Evolutionary conservation across 1,140 invertebrate species (phyloP), one percentile per base, ranked within the genome.

Genomic region (Drosophila sechellia): DNA sequence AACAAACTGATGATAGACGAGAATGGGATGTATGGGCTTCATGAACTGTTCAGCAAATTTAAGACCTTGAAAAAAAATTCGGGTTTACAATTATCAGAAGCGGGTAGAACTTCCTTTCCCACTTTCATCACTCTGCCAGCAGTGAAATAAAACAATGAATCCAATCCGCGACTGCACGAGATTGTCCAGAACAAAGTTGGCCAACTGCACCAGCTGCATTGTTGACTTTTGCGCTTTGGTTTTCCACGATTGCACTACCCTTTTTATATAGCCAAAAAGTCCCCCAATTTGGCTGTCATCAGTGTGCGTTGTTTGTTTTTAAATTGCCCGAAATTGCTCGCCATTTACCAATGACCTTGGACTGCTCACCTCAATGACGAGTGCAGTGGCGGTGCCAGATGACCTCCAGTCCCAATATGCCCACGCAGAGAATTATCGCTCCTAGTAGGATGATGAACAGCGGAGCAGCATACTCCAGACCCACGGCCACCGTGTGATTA

Each of bases 101-200:
- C 1, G 34, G 15, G 1, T 1, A 11, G 0, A n/a, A 15, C 15
- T 17, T 22, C 11, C n/a, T 0, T 11, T 17, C 64, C 11, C 50
- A 86, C 83, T 83, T 72, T 83, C 79, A 72, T 89, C 59, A 8
- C 4, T 17, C 13, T 66, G 54, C 90, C 90, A 92, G 54, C 90
- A 92, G 48, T 92, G 81, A 57, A 92, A 92, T 10, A 91, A 55
- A 0, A 84, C 52, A 25, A 90, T 69, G 50, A 77, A 79, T 12
- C 59, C 60, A 20, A 92, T 65, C 45, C 77, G 75, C 11, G 68
- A 55, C 45, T 86, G 64, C 13, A 77, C 48, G 45, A 92, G 77
- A 75, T 90, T 79, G 39, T 83, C 52, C 50, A 92, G 15, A 46
- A 92, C 52, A 34, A 92, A 90, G 72, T 90, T 89, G 22, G 77